Evolutionary conservation across 2,888 invertebrate genomes (phyloP).

Genomic region (Nemoura dubitans): DNA sequence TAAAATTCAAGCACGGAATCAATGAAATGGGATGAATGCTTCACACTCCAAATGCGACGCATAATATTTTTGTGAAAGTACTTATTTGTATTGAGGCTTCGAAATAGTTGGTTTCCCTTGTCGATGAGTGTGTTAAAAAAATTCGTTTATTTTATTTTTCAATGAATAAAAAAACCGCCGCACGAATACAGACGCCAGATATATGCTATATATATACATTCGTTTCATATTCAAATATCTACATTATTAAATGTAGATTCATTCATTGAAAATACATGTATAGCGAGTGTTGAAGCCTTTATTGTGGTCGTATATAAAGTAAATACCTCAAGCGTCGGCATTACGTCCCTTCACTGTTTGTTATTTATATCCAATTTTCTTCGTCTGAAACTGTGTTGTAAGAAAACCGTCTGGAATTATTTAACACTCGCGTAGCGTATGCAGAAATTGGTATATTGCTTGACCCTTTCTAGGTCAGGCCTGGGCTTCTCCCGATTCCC

Average conservation of each 20-base stretch:
- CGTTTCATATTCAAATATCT: background rate
- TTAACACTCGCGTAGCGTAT: background rate
- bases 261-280: constrained; percentile 24
- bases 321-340: background rate
- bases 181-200: too few species aligned
- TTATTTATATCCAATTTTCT: constrained; percentile 36
- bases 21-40: background rate
- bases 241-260: constrained; percentile 7
- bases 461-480: background rate
- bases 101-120: background rate
- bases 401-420: background rate
- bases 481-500: background rate
- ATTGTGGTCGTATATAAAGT: background rate
- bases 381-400: background rate
- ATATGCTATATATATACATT: too few species aligned
- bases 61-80: background rate
- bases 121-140: too few species aligned
- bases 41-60: background rate
- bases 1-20: too few species aligned
- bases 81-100: too few species aligned
- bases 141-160: background rate
- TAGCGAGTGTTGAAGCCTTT: background rate
- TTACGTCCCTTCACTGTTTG: constrained; percentile 9
- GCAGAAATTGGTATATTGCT: constrained; percentile 14
- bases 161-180: background rate